phyloP scores from a whole-genome alignment of 92 coral and sea anemone genomes.

The Muricea muricata region DNA sequence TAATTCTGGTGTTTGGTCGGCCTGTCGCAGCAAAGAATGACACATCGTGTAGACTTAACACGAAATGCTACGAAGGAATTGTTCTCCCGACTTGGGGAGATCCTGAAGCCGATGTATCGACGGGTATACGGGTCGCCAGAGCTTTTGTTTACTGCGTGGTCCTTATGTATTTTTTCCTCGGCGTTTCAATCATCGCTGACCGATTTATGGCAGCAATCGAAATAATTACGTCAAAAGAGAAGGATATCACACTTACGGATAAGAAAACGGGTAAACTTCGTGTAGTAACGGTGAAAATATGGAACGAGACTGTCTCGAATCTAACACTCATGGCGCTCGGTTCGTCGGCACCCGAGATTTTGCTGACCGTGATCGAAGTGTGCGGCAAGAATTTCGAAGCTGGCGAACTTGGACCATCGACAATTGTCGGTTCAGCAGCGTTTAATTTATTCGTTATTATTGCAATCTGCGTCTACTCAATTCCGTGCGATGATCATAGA shows the following conservation, averaged over 20 bases:
- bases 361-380: slow-evolving; percentile 92
- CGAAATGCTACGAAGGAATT: slow-evolving; percentile 77
- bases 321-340: slow-evolving; percentile 99
- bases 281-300: slow-evolving; percentile 89
- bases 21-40: not conserved
- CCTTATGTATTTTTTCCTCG: slow-evolving; percentile 89
- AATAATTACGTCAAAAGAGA: slow-evolving; percentile 97
- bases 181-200: slow-evolving; percentile 97
- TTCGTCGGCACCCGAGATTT: slow-evolving; percentile 97
- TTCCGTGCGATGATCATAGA: slow-evolving; percentile 93
- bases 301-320: slow-evolving; percentile 99
- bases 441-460: slow-evolving; percentile 95
- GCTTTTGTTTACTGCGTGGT: slow-evolving; percentile 91
- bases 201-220: slow-evolving; percentile 99
- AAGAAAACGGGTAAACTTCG: slow-evolving; percentile 90
- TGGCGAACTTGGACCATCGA: slow-evolving; percentile 97
- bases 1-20: not conserved
- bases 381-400: slow-evolving; percentile 88
- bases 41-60: slow-evolving; percentile 38
- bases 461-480: slow-evolving; percentile 92
- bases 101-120: slow-evolving; percentile 69
- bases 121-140: slow-evolving; percentile 89
- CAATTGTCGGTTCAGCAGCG: slow-evolving; percentile 99
- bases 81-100: slow-evolving; percentile 86
- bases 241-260: slow-evolving; percentile 88